Percentiles rank a stretch among this genome's conserved stretches.
These are phyloP conservation scores for Petaurus breviceps DNA, from an alignment of 2,113 vertebrate genomes.

Conservation along the genomic window DNA sequence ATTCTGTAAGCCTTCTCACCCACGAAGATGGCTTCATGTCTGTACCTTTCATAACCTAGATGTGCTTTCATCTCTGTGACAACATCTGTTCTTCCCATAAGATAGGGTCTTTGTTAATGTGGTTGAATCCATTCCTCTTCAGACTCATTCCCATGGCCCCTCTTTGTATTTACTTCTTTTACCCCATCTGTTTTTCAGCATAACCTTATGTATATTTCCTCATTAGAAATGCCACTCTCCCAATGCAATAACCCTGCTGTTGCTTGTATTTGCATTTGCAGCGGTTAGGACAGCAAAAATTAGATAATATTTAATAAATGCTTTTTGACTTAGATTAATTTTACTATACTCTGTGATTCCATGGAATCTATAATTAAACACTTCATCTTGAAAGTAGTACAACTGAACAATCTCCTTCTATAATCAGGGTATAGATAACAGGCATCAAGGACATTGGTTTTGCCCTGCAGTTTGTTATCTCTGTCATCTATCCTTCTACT, in stretches of 20 bases:
- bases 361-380: neutral
- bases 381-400: neutral
- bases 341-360: neutral
- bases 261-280: neutral
- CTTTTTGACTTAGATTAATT: neutral
- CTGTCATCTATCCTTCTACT: neutral
- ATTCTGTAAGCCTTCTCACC: neutral
- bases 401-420: neutral
- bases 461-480: neutral
- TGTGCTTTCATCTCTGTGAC: neutral
- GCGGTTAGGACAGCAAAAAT: neutral
- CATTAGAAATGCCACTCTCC: neutral
- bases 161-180: neutral
- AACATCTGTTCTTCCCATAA: neutral
- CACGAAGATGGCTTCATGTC: neutral
- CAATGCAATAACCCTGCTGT: neutral
- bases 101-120: neutral
- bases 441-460: neutral
- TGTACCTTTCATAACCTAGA: neutral
- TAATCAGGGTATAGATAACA: neutral
- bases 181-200: neutral
- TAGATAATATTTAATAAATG: neutral
- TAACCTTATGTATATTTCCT: neutral
- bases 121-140: neutral
- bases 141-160: neutral